Conservation (phyloP, 2,797 vertebrate species). For the Mionectes olivaceus region DNA sequence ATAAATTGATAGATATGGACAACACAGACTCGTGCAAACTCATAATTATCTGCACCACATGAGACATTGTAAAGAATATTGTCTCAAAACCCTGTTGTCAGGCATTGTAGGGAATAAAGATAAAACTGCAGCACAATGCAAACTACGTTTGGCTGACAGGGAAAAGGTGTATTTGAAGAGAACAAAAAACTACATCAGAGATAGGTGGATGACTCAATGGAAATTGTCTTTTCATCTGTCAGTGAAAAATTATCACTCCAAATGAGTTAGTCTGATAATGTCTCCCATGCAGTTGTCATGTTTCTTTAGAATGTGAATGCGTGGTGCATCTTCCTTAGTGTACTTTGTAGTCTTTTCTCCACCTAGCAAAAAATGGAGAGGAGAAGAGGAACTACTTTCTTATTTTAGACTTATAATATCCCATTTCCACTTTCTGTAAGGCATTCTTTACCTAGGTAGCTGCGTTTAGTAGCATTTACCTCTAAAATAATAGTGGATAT, state of each 20-base stretch:
- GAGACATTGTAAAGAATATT: not conserved
- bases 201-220: not conserved
- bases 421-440: not conserved
- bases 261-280: not conserved
- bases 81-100: not conserved
- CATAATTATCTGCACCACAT: not conserved
- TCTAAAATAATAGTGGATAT: not conserved
- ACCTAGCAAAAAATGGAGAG: not conserved
- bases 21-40: not conserved
- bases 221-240: not conserved
- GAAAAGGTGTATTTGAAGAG: not conserved
- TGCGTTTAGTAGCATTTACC: not conserved
- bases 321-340: not conserved
- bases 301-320: not conserved
- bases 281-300: not conserved
- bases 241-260: not conserved
- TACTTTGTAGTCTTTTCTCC: not conserved
- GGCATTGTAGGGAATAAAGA: not conserved
- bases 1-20: not conserved
- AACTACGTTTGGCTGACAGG: not conserved
- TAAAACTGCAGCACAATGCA: not conserved
- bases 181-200: not conserved
- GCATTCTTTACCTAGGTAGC: not conserved
- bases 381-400: not conserved
- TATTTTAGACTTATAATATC: not conserved